Evolutionary conservation across 2,113 vertebrate genomes (phyloP), one percentile per base, ranked within the genome.

Genomic region (Paedocypris sp.): DNA sequence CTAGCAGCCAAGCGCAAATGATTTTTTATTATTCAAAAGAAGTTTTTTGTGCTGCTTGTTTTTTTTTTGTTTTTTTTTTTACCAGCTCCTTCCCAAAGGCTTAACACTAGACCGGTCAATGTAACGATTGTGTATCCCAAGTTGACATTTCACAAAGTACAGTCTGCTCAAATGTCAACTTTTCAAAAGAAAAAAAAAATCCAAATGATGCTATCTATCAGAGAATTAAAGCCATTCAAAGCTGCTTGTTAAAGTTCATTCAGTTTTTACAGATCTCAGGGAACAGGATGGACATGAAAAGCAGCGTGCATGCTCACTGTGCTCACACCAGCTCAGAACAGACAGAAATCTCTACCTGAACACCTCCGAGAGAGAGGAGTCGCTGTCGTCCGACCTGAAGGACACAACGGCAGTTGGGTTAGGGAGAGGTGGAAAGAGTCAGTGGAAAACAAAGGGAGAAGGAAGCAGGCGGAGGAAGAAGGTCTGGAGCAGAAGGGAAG

Each of bases 311-410:
- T 81, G 82, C 82, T 77, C 60, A 35, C 68, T 49, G 18, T 32
- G 29, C 56, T 66, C 54, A 67, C 57, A 29, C 64, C 67, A 57
- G 11, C 5, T 18, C 31, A 53, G 33, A 64, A 61, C 59, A 71
- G 70, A 72, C 80, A 87, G 79, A 82, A 84, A 89, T 87, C 86
- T 92, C 88, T 98, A 99, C 95, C 95, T 99, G 91, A 94, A 89
- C 85, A 93, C 90, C 90, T 99, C 95, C 84, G 93, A 94, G 87
- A 97, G 88, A 89, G 93, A 97, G 89, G 91, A 95, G 85, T 98
- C 94, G 89, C 93, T 98, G 91, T 99, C 95, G 87, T 99, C 95
- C 80, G 93, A 99, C 95, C 95, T 99, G 90, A 82, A 90, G 88
- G 66, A 89, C 88, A 95, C 88, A 95, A 92, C 90, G 89, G 92